Evolutionary conservation across 2,888 invertebrate genomes (phyloP).

Genomic region (Cantharis flavilabris): DNA sequence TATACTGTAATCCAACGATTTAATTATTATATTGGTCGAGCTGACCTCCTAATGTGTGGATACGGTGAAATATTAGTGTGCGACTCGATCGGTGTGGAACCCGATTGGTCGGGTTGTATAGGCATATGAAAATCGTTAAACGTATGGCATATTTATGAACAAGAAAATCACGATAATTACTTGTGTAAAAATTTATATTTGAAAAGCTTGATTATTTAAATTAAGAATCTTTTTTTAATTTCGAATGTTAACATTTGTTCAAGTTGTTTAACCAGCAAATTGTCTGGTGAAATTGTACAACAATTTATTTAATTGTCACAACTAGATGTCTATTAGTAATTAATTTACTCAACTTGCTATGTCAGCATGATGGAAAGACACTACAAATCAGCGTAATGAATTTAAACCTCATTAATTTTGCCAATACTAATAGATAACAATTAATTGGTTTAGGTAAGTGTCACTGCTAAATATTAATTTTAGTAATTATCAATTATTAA

Average conservation of each 20-base stretch:
- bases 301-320: constrained; percentile 8
- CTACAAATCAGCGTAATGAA: constrained; percentile 20
- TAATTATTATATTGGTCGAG: no score
- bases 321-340: constrained; percentile 4
- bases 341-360: constrained; percentile 10
- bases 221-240: background rate
- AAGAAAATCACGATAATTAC: no score
- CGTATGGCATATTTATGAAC: no score
- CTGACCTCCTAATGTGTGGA: no score
- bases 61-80: no score
- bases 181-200: no score
- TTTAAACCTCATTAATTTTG: constrained; percentile 22
- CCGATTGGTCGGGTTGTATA: no score
- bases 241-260: background rate
- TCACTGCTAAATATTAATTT: constrained; percentile 30
- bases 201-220: background rate
- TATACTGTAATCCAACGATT: no score
- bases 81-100: no score
- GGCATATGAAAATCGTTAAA: no score
- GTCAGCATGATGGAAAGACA: constrained; percentile 20
- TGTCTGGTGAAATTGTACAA: background rate
- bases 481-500: constrained; percentile 26
- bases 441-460: constrained; percentile 26
- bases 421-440: constrained; percentile 24
- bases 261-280: background rate